phyloP scores from a whole-genome alignment of 2,797 vertebrate genomes.

The Acanthurus leucopareius region DNA sequence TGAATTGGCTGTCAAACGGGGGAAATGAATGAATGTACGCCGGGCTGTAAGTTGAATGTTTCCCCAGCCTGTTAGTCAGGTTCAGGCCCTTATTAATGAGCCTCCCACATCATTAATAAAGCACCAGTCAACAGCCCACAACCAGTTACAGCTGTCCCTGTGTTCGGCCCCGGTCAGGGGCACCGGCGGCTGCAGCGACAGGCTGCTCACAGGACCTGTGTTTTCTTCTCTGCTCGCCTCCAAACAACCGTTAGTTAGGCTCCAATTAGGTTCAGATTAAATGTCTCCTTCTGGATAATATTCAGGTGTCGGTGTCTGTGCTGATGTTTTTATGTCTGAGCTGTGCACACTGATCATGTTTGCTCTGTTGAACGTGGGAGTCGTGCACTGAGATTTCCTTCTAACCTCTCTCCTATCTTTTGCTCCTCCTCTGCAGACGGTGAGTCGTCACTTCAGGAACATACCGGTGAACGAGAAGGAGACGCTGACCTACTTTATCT shows the following conservation, averaged over 20 bases:
- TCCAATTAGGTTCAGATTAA: background rate
- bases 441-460: constrained; percentile 99
- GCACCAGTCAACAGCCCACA: constrained; percentile 60
- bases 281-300: background rate
- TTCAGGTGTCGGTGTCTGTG: background rate
- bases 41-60: constrained; percentile 65
- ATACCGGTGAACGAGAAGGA: constrained; percentile 99
- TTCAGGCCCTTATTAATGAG: constrained; percentile 66
- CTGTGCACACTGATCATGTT: too few species aligned
- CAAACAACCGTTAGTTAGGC: background rate
- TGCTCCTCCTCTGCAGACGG: constrained; percentile 85
- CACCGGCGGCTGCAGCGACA: background rate
- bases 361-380: too few species aligned
- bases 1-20: constrained; percentile 4
- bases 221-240: constrained; percentile 1
- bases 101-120: constrained; percentile 78
- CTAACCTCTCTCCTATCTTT: background rate
- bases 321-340: too few species aligned
- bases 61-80: constrained; percentile 60
- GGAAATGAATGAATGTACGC: constrained; percentile 23
- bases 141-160: constrained; percentile 59
- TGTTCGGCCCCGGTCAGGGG: background rate
- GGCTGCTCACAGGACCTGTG: constrained; percentile 5
- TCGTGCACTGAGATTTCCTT: too few species aligned
- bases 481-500: constrained; percentile 98